Evolutionary conservation across 1,140 invertebrate genomes (phyloP).

Genomic region (Halesus radiatus): DNA sequence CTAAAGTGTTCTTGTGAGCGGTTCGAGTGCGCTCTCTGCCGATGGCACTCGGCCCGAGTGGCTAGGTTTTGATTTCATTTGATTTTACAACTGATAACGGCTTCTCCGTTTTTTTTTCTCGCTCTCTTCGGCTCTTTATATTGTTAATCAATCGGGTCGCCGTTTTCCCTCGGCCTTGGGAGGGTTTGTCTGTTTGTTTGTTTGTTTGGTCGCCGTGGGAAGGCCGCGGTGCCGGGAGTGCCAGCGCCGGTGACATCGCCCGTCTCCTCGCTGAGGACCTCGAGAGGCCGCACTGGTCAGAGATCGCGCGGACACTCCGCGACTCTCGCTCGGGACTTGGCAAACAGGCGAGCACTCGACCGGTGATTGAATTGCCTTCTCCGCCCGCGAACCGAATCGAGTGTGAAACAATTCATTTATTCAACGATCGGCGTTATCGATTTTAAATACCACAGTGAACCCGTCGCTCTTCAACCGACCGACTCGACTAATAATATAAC

Average conservation of each 20-base stretch:
- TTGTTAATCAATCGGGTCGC: constrained; percentile 36
- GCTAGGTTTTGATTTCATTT: constrained; percentile 58
- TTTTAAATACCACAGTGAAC: constrained; percentile 3
- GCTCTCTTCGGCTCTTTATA: constrained; percentile 8
- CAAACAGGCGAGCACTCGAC: not conserved
- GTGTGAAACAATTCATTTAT: constrained; percentile 11
- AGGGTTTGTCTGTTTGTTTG: not conserved
- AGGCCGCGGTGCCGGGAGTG: not conserved
- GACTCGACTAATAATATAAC: no score
- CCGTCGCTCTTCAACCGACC: not conserved
- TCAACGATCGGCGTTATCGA: constrained; percentile 2
- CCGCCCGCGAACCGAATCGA: not conserved
- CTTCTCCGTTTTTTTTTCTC: constrained; percentile 47
- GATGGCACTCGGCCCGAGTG: constrained; percentile 55
- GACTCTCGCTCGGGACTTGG: not conserved
- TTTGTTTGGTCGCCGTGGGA: no score
- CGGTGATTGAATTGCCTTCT: not conserved
- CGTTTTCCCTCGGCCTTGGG: constrained; percentile 24
- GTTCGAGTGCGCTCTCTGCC: constrained; percentile 55
- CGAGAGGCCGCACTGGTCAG: not conserved
- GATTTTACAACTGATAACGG: constrained; percentile 57
- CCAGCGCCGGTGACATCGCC: not conserved
- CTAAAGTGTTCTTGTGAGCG: constrained; percentile 56
- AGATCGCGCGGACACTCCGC: not conserved
- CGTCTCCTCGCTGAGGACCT: not conserved